Conservation (phyloP, 2,113 vertebrate species). For the Saguinus midas region DNA sequence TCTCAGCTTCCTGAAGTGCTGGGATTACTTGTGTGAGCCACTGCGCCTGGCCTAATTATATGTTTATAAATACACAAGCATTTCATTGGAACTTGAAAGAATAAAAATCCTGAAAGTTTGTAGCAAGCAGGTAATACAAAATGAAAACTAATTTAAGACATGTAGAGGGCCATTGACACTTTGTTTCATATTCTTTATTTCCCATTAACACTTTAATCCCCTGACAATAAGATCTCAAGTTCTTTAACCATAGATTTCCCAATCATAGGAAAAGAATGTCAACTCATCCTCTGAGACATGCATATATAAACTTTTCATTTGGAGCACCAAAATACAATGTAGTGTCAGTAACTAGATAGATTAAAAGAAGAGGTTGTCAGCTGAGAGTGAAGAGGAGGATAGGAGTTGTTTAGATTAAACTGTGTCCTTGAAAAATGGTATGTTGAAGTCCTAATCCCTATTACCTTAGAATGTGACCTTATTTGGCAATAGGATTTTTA, state of each 20-base stretch:
- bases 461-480: background rate
- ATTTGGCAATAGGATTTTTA: background rate
- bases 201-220: background rate
- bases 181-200: background rate
- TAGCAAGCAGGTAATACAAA: background rate
- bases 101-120: background rate
- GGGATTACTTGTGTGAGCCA: too few relatives aligned
- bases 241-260: background rate
- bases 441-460: background rate
- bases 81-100: background rate
- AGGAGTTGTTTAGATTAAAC: background rate
- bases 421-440: background rate
- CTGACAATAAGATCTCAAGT: background rate
- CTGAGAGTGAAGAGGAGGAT: background rate
- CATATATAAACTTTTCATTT: background rate
- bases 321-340: background rate
- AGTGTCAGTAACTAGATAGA: background rate
- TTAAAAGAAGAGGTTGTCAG: background rate
- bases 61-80: background rate
- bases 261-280: background rate
- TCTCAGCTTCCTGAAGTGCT: too few relatives aligned
- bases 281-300: background rate
- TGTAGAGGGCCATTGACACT: background rate
- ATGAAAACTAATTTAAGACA: background rate
- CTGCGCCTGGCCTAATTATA: too few relatives aligned